Conservation (phyloP, 2,113 vertebrate genomes). For the Aramus guarauna region DNA sequence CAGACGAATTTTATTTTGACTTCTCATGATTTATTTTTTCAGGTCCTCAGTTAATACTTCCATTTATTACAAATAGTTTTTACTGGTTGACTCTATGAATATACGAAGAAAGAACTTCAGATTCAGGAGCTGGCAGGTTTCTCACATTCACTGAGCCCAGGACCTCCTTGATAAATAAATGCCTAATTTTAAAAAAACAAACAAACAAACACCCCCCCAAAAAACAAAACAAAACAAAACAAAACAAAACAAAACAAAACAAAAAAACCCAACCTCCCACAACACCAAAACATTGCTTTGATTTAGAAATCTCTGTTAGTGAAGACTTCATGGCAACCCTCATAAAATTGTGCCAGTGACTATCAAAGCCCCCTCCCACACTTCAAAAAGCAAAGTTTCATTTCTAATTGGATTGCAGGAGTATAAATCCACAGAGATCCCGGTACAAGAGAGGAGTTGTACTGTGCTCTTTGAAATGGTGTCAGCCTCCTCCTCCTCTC, state of each 20-base stretch:
- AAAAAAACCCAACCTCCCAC: too few relatives aligned
- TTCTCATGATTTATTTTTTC: neutral
- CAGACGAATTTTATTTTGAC: neutral
- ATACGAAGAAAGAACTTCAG: neutral
- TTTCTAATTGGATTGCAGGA: neutral
- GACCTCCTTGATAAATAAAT: neutral
- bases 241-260: neutral
- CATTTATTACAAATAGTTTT: neutral
- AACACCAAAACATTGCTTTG: neutral
- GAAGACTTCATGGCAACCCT: neutral
- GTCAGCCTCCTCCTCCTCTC: neutral
- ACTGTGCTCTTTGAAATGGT: neutral
- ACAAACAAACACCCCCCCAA: too few relatives aligned
- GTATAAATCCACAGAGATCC: neutral
- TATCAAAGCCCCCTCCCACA: accelerated
- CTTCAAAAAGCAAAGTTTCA: neutral
- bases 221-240: neutral
- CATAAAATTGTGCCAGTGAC: neutral
- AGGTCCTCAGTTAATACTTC: neutral
- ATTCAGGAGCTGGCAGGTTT: neutral
- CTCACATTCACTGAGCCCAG: neutral
- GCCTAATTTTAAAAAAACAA: neutral
- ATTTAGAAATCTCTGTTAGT: neutral
- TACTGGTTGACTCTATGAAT: neutral
- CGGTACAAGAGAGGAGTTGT: neutral